Evolutionary conservation across 2,888 invertebrate genomes (phyloP).

Genomic region (Pollenia angustigena): DNA sequence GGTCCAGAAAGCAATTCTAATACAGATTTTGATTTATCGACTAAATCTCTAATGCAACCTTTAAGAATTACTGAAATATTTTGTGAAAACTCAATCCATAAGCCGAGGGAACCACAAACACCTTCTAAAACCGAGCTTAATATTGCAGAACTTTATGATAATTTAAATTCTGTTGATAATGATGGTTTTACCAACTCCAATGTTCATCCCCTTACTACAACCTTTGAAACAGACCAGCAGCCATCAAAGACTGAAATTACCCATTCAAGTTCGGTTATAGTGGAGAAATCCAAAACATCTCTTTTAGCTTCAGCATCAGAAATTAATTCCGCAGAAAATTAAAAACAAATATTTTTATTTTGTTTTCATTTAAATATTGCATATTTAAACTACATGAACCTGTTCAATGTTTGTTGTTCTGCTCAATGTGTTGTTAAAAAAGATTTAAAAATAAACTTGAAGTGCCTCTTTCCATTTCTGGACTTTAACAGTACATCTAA

Average conservation of each 20-base stretch:
- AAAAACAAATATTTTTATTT: background rate
- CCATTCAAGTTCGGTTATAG: background rate
- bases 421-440: no score
- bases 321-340: background rate
- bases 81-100: background rate
- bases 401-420: background rate
- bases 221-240: background rate
- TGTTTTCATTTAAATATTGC: background rate
- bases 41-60: background rate
- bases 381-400: background rate
- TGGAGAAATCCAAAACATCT: background rate
- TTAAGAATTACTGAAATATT: conserved; percentile 1
- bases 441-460: no score
- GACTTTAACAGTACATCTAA: no score
- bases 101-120: background rate
- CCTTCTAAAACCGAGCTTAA: background rate
- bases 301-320: background rate
- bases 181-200: background rate
- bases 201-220: background rate
- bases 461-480: no score
- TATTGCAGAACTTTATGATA: conserved; percentile 19
- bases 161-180: background rate
- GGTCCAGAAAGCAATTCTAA: background rate
- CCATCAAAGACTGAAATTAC: background rate
- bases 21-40: background rate